Evolutionary conservation across 2,888 invertebrate genomes (phyloP).

Genomic region (Amphiduros pacificus): DNA sequence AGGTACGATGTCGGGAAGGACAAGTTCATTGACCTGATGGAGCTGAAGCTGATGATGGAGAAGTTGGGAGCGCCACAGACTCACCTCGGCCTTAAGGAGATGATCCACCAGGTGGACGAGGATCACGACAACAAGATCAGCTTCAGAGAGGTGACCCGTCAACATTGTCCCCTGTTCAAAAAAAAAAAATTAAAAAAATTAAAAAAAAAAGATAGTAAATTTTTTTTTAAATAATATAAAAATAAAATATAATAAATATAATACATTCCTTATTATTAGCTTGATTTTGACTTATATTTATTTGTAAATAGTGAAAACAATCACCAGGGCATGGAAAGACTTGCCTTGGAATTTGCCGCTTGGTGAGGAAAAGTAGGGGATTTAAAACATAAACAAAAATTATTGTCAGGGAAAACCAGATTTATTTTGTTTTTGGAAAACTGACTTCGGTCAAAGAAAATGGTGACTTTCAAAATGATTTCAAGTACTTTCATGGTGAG

Average conservation of each 20-base stretch:
- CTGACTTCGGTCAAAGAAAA: no score
- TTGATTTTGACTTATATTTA: no score
- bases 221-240: neutral
- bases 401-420: no score
- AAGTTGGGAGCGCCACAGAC: slow-evolving; percentile 93
- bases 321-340: no score
- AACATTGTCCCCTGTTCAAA: neutral
- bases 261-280: no score
- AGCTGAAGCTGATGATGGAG: slow-evolving; percentile 88
- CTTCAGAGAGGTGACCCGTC: slow-evolving; percentile 75
- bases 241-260: neutral
- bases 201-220: neutral
- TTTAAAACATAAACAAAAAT: no score
- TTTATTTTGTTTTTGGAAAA: no score
- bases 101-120: slow-evolving; percentile 74
- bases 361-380: no score
- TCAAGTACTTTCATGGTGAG: no score
- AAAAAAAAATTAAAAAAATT: neutral
- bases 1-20: slow-evolving; percentile 90
- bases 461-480: no score
- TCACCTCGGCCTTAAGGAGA: slow-evolving; percentile 88
- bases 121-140: slow-evolving; percentile 69
- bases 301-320: no score
- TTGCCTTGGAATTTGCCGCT: no score
- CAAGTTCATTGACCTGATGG: slow-evolving; percentile 84